A percentile compares a stretch with the other conserved stretches of the same genome.
These are phyloP conservation scores for Oncopodura yosiiana DNA, from an alignment of 1,140 invertebrate species.

Conservation along the genomic window DNA sequence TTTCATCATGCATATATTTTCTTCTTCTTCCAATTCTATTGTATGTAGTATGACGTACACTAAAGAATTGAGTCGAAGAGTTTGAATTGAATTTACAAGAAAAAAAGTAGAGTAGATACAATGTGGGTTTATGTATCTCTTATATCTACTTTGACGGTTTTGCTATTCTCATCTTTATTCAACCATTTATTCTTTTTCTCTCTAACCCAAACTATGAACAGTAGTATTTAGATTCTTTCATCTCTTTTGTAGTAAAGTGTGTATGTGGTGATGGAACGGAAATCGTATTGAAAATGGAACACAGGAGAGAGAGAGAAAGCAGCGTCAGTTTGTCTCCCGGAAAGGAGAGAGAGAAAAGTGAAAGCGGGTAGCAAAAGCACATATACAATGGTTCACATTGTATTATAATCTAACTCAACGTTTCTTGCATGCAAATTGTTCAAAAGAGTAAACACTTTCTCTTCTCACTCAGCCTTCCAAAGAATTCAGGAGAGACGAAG, in stretches of 20 bases:
- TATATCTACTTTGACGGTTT: not conserved
- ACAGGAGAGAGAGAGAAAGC: not conserved
- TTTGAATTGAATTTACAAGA: not conserved
- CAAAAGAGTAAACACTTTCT: too few relatives aligned
- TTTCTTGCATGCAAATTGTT: too few relatives aligned
- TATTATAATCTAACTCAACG: too few relatives aligned
- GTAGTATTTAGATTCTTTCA: constrained; percentile 14
- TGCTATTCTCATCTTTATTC: not conserved
- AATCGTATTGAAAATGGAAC: constrained; percentile 18
- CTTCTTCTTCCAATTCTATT: not conserved
- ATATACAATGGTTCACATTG: not conserved
- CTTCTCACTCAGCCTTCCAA: too few relatives aligned
- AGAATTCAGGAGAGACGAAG: too few relatives aligned
- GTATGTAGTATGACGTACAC: not conserved
- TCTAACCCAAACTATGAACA: constrained; percentile 7
- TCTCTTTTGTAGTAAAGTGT: too few relatives aligned
- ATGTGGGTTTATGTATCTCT: not conserved
- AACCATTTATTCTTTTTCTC: not conserved
- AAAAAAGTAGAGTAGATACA: not conserved
- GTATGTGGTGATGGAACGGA: constrained; percentile 16
- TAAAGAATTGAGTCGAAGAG: not conserved
- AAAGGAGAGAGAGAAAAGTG: constrained; percentile 1
- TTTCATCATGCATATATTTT: not conserved
- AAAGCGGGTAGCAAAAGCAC: not conserved
- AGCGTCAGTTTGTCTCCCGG: constrained; percentile 13